These are phyloP conservation scores for Chrosomus eos DNA, from an alignment of 2,797 vertebrate genomes.

Conservation along the genomic window DNA sequence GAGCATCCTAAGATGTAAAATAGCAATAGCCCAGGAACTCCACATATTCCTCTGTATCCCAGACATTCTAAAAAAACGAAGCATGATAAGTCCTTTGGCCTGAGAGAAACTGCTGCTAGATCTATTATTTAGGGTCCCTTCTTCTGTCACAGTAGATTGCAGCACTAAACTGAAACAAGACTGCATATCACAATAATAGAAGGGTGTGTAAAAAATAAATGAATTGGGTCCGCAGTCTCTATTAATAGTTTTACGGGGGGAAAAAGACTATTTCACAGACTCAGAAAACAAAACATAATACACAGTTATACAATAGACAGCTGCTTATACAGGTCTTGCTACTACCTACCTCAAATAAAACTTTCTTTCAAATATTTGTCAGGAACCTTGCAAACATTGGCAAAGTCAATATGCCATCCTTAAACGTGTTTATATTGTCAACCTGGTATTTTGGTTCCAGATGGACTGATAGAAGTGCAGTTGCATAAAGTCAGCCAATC, in stretches of 20 bases:
- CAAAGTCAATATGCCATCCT: constrained; percentile 1
- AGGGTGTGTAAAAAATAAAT: accelerated
- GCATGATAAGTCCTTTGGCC: background rate
- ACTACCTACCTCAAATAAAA: background rate
- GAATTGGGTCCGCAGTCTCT: background rate
- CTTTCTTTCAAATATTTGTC: background rate
- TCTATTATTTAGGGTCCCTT: background rate
- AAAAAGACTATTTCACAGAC: background rate
- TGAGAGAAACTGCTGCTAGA: background rate
- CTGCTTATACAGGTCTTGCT: background rate
- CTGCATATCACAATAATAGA: background rate
- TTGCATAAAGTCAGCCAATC: background rate
- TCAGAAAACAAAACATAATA: background rate
- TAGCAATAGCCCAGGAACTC: background rate
- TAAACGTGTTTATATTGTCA: background rate
- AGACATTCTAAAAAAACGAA: background rate
- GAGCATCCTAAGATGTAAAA: background rate
- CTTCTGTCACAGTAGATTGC: background rate
- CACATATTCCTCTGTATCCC: background rate
- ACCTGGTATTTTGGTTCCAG: background rate
- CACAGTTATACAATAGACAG: background rate
- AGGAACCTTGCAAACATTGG: background rate
- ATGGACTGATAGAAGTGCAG: constrained; percentile 1
- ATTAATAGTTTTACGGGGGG: background rate
- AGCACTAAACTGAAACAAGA: background rate